Percentiles rank a stretch among this genome's conserved stretches.
Evolutionary conservation across 2,888 invertebrate genomes (phyloP).

Genomic region (Ophonus ardosiacus): DNA sequence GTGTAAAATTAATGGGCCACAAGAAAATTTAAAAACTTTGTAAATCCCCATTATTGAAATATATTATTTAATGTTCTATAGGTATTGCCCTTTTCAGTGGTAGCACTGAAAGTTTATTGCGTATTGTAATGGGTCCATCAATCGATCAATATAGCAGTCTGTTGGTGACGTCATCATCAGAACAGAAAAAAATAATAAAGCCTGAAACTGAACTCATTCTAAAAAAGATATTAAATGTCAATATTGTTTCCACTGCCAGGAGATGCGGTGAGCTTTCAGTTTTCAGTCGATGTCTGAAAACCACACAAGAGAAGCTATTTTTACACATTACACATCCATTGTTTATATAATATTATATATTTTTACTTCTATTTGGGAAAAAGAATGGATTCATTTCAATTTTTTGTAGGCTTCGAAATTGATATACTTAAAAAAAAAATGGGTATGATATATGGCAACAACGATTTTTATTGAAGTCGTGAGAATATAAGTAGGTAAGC

Average conservation of each 20-base stretch:
- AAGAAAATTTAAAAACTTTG: too few species aligned
- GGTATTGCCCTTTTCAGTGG: background rate
- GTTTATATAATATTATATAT: background rate
- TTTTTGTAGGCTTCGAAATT: too few species aligned
- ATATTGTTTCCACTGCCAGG: constrained; percentile 5
- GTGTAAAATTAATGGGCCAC: too few species aligned
- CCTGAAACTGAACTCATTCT: constrained; percentile 5
- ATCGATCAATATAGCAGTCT: constrained; percentile 17
- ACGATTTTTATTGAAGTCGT: too few species aligned
- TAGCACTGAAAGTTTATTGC: background rate
- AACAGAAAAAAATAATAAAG: constrained; percentile 30
- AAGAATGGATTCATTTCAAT: background rate
- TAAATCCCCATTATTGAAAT: too few species aligned
- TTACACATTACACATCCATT: background rate
- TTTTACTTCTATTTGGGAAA: background rate
- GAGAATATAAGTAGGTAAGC: too few species aligned
- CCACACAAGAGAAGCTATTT: background rate
- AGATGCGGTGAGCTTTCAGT: background rate
- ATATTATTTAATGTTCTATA: background rate
- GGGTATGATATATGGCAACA: too few species aligned
- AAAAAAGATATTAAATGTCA: constrained; percentile 40
- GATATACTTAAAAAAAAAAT: too few species aligned
- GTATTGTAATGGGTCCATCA: background rate
- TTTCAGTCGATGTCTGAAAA: background rate
- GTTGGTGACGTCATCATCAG: constrained; percentile 22